Base-by-base conservation (phyloP, 2,888 invertebrate species). In the Blera fallax region DNA sequence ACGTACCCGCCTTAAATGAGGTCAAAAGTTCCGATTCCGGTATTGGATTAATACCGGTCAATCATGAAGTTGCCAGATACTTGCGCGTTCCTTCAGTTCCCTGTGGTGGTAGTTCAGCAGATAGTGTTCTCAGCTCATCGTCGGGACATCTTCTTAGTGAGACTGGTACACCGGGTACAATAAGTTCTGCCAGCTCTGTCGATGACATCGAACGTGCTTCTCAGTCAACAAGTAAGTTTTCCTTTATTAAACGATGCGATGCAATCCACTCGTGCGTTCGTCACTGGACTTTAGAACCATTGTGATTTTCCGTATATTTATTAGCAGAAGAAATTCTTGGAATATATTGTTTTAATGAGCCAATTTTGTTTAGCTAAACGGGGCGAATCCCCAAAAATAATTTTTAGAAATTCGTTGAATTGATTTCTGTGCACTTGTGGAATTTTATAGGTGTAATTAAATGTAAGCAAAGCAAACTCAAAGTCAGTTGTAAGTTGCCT, bases 121-220 rank as follows among this genome's bases (percentile, higher is more conserved):
- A 94, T 88, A 94, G 94, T 70, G 89, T 92, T 48, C 89, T 93
- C 8, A 93, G 92, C 88, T 92, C 92, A 65, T 92, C 92, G 6
- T 92, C 92, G 11, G 92, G 92, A 6, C 90, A 92, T 87, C 88
- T 90, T 58, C 82, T 90, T 94, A 87, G 93, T 94, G 74, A 94
- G 93, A 45, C 94, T 93, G 37, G 94, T 93, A 95, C 95, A 32
- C 94, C 95, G 0, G 93, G 94, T 60, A 95, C 95, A 0, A 92
- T 95, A 3, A 95, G 95, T 7, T 95, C 96, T 0, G 95, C 95
- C 40, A 96, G 96, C 48, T 96, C 96, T 0, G 94, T 94, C 87
- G 96, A 96, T 89, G 96, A 96, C 88, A 92, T 92, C 81, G 91
- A 91, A 65, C 88, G 89, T 74, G 79, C 81, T 48, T 70, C 76